Base-by-base conservation (phyloP, 2,888 invertebrate species). In the Pyrrhosoma nymphula region DNA sequence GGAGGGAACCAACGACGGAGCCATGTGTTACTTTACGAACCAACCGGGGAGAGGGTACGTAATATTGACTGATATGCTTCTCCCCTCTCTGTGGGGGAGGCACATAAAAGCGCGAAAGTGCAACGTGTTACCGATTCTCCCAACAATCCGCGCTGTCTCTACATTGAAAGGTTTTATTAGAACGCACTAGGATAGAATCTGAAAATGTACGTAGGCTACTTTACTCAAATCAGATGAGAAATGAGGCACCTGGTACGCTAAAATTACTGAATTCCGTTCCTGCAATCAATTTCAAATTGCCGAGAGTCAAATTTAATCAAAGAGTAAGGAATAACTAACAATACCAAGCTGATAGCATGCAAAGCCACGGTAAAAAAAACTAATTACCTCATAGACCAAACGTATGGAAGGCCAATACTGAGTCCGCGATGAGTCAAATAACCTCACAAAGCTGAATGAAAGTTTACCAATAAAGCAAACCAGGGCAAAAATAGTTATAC, bases 21-120 rank as follows among this genome's bases (percentile, higher is more conserved):
- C 82, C 82, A 82, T 82, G 82, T 82, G 82, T 82, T 82, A 82
- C 82, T 82, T 82, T 82, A 82, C 82, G 82, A 82, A 82, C 82
- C n/a, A 69, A 69, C 69, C n/a, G 3, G 16, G 35, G 35, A 35
- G 35, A 30, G 35, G 82, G 26, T 6, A n/a, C 0, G 35, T 6
- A 35, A 82, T 82, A 82, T 82, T 82, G 82, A 35, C 82, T 82
- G 30, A 30, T 82, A n/a, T 23, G n/a, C 26, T 69, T n/a, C n/a
- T n/a, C 35, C 82, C 35, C 82, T 16, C 16, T 20, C 12, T 3
- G 35, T 2, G 35, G 16, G 35, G 12, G 60, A 18, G 35, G 8
- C 35, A 82, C 82, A 82, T 82, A 35, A 82, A 82, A 35, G 82
- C 30, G 82, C 82, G 82, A 35, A 82, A 82, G 16, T 35, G 82